A percentile compares a stretch with the other conserved stretches of the same genome.
Evolutionary conservation across 2,888 invertebrate genomes (phyloP).

Genomic region (Agrotis puta): DNA sequence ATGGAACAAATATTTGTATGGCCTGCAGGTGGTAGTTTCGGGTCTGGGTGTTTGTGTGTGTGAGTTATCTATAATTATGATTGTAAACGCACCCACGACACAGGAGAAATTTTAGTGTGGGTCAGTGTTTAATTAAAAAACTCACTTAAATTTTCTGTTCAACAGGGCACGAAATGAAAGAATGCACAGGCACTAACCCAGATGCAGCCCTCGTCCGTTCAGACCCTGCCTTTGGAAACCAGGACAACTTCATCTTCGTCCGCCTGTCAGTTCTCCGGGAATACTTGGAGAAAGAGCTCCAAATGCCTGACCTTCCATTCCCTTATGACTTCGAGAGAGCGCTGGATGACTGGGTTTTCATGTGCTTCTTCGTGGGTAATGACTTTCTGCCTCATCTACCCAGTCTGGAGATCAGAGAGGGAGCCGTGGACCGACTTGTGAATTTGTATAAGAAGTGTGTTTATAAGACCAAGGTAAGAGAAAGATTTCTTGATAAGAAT

Average conservation of each 20-base stretch:
- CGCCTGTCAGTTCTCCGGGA: conserved; percentile 98
- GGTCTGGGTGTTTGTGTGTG: too few species aligned
- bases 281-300: conserved; percentile 97
- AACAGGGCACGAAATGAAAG: conserved; percentile 98
- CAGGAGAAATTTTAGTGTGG: too few species aligned
- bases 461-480: conserved; percentile 95
- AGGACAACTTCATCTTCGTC: conserved; percentile 97
- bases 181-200: conserved; percentile 94
- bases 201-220: conserved; percentile 91
- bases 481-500: not conserved
- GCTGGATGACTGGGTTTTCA: conserved; percentile 98
- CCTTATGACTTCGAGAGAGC: conserved; percentile 98
- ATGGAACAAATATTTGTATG: too few species aligned
- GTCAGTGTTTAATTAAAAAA: too few species aligned
- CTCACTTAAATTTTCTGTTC: too few species aligned
- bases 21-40: too few species aligned
- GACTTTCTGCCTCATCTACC: conserved; percentile 99
- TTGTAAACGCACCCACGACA: too few species aligned
- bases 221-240: conserved; percentile 92
- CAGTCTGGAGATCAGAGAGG: conserved; percentile 98
- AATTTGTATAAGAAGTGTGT: conserved; percentile 98
- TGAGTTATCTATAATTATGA: too few species aligned
- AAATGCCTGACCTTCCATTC: conserved; percentile 98
- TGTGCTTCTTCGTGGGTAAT: conserved; percentile 99
- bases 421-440: conserved; percentile 98